Evolutionary conservation across 1,140 invertebrate species (phyloP).

Genomic region (Trypoxylus dichotomus): DNA sequence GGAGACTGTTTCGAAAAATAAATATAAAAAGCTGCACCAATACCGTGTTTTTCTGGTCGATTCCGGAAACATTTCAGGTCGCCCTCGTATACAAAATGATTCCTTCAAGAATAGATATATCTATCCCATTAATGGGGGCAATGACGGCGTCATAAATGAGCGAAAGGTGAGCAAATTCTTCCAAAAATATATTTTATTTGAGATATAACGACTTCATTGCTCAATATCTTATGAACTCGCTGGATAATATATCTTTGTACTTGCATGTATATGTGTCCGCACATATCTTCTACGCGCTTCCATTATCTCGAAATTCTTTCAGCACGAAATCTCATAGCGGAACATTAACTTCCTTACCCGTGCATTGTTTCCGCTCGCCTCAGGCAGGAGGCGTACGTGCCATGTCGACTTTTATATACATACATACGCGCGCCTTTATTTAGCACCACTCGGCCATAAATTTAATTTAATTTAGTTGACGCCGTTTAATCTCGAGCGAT

Average conservation of each 20-base stretch:
- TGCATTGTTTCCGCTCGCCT: constrained; percentile 12
- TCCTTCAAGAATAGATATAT: too few relatives aligned
- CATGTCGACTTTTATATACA: constrained; percentile 11
- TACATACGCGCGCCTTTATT: constrained; percentile 14
- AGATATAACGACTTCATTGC: too few relatives aligned
- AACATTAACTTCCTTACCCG: constrained; percentile 5
- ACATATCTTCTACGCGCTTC: background rate
- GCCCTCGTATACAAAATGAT: too few relatives aligned
- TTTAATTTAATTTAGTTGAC: constrained; percentile 25
- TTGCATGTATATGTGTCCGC: background rate
- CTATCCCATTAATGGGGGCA: too few relatives aligned
- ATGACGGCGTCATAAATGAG: too few relatives aligned
- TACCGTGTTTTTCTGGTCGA: too few relatives aligned
- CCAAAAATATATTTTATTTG: too few relatives aligned
- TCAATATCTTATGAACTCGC: too few relatives aligned
- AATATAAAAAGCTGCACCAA: too few relatives aligned
- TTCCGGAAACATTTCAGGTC: too few relatives aligned
- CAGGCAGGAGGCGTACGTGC: background rate
- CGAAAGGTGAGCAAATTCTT: too few relatives aligned
- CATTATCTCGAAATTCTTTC: constrained; percentile 8
- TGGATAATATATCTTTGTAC: background rate
- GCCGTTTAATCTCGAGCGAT: constrained; percentile 20
- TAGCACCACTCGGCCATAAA: constrained; percentile 5
- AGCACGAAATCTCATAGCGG: constrained; percentile 10
- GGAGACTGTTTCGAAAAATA: too few relatives aligned